Percentiles rank a stretch among this genome's conserved stretches.
These are phyloP conservation scores for Tragelaphus imberbis DNA, from an alignment of 2,113 vertebrate species.

Conservation along the genomic window DNA sequence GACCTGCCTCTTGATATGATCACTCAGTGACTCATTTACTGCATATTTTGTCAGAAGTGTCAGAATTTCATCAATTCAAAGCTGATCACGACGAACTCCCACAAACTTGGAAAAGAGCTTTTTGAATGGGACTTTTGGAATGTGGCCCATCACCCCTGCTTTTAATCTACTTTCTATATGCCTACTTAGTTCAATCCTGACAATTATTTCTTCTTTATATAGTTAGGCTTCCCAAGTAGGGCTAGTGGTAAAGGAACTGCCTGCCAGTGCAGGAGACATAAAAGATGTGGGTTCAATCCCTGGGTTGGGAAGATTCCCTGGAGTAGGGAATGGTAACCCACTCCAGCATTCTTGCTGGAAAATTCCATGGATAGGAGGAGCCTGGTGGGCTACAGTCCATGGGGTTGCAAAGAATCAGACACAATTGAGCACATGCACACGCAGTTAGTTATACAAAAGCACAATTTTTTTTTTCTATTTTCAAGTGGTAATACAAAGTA, in stretches of 20 bases:
- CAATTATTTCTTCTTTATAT: not conserved
- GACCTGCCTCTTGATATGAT: not conserved
- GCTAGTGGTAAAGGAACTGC: not conserved
- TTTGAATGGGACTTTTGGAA: not conserved
- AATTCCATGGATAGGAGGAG: not conserved
- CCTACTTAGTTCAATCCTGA: not conserved
- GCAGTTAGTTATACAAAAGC: not conserved
- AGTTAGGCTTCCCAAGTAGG: not conserved
- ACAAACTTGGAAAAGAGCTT: not conserved
- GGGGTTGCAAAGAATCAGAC: not conserved
- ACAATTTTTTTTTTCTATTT: not conserved
- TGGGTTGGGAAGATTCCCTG: not conserved
- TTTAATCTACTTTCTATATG: not conserved
- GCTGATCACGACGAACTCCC: not conserved
- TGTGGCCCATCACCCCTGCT: not conserved
- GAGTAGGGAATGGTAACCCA: not conserved
- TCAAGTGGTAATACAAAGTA: not conserved
- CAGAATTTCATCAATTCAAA: not conserved
- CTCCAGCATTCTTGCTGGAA: not conserved
- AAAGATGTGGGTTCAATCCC: not conserved
- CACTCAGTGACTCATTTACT: not conserved
- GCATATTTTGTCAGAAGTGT: not conserved
- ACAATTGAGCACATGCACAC: fast-evolving
- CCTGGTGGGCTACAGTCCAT: not conserved
- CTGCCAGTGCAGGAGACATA: not conserved